A percentile compares a stretch with the other conserved stretches of the same genome.
Conservation (phyloP, 2,797 vertebrate genomes). For the Silurus lanzhouensis region DNA sequence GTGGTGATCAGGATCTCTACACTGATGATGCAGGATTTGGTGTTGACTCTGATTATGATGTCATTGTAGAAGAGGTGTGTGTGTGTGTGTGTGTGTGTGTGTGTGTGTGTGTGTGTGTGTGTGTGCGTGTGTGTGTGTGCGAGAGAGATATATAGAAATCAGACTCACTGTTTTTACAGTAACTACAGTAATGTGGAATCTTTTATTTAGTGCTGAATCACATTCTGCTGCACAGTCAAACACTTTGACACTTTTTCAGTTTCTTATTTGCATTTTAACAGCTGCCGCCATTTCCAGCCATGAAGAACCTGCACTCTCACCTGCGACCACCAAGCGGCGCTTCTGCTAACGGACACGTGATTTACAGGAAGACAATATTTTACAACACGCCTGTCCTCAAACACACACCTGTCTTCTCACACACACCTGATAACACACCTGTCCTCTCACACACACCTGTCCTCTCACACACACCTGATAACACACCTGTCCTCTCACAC, state of each 20-base stretch:
- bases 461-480: slow-evolving; percentile 34
- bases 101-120: background rate
- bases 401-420: slow-evolving; percentile 54
- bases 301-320: slow-evolving; percentile 77
- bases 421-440: slow-evolving; percentile 49
- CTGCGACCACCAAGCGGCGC: slow-evolving; percentile 74
- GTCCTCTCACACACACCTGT: slow-evolving; percentile 40
- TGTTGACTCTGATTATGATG: slow-evolving; percentile 86
- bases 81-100: background rate
- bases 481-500: slow-evolving; percentile 39
- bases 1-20: slow-evolving; percentile 79
- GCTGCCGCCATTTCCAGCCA: slow-evolving; percentile 82
- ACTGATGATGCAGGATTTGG: slow-evolving; percentile 81
- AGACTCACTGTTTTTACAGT: background rate
- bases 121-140: too few relatives aligned
- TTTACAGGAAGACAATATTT: slow-evolving; percentile 65
- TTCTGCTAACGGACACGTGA: slow-evolving; percentile 63
- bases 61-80: slow-evolving; percentile 89
- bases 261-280: slow-evolving; percentile 53
- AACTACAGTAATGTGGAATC: background rate
- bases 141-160: background rate
- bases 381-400: slow-evolving; percentile 47
- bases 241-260: background rate
- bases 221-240: too few relatives aligned
- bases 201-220: background rate